Evolutionary conservation across 1,140 invertebrate genomes (phyloP), one percentile per base, ranked within the genome.

Genomic region (Ostrea edulis): DNA sequence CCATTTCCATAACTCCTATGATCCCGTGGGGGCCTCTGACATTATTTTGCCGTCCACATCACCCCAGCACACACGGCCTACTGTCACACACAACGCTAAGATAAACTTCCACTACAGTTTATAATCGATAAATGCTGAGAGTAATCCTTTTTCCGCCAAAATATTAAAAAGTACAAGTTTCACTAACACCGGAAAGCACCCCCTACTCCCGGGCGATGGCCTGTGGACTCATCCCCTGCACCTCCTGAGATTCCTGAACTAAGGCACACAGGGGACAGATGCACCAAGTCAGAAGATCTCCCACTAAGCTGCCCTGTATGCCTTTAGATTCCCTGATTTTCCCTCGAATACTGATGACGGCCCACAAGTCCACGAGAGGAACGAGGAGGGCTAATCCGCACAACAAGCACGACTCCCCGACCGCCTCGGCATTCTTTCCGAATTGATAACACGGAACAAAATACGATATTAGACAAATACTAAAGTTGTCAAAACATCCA

Each of bases 351-450:
- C 91, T 90, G 1, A 92, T 81, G 11, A 87, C 91, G 0, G 91
- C 89, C 58, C 92, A 89, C 52, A 93, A 81, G 77, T 93, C 92
- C 35, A 93, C 89, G 9, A 91, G 83, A 35, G 94, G 93, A 20
- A 93, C 84, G 12, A 94, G 71, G 68, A 91, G 92, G 8, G 90
- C 89, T 2, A 93, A 0, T 0, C 94, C 94, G 85, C 93, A 95
- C 4, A 93, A 77, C 22, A 93, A 85, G 88, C 94, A 95, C n/a
- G 88, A 90, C 53, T 94, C 93, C 1, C 93, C 94, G 2, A 94
- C 91, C 0, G 93, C 93, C 83, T 95, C 94, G 17, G 94, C 93
- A 89, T 94, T 94, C 87, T 93, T 93, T 11, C 94, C 94, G 84
- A 93, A 93, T 82, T 91, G 91, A 88, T 94, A 94, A 82, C 94